phyloP scores from a whole-genome alignment of 2,888 invertebrate genomes.

The Agrotis segetum region DNA sequence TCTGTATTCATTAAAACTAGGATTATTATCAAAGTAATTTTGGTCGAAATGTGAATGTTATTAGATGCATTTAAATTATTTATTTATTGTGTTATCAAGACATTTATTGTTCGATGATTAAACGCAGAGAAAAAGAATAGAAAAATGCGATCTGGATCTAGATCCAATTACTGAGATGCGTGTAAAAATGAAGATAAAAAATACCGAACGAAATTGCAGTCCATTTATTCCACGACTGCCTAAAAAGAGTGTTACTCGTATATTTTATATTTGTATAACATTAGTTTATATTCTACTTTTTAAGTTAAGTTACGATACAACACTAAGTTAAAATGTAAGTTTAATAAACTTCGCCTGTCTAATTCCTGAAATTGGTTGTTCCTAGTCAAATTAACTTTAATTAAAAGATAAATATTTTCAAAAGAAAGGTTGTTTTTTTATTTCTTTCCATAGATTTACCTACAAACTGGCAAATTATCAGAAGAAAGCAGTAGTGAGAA shows the following conservation, averaged over 20 bases:
- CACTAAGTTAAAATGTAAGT: constrained; percentile 9
- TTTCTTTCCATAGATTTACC: background rate
- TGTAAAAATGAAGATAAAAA: background rate
- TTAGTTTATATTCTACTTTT: background rate
- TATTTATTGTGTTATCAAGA: background rate
- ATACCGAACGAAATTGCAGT: background rate
- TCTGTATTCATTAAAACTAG: background rate
- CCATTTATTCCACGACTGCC: background rate
- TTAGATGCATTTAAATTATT: background rate
- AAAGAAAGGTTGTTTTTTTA: background rate
- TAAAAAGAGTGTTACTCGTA: too few species aligned
- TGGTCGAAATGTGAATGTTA: background rate
- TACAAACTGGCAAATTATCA: background rate
- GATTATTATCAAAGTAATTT: background rate
- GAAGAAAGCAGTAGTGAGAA: background rate
- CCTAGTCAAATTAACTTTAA: constrained; percentile 51
- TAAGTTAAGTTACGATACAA: constrained; percentile 13
- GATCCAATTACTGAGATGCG: too few species aligned
- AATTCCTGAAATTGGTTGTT: constrained; percentile 20
- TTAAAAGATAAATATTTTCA: constrained; percentile 9
- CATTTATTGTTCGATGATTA: background rate
- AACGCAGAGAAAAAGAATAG: background rate
- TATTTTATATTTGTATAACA: background rate
- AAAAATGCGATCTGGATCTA: background rate
- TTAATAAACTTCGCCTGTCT: constrained; percentile 25